Base-by-base conservation (phyloP, 2,797 vertebrate species). In the Hyperoplus lanceolatus region DNA sequence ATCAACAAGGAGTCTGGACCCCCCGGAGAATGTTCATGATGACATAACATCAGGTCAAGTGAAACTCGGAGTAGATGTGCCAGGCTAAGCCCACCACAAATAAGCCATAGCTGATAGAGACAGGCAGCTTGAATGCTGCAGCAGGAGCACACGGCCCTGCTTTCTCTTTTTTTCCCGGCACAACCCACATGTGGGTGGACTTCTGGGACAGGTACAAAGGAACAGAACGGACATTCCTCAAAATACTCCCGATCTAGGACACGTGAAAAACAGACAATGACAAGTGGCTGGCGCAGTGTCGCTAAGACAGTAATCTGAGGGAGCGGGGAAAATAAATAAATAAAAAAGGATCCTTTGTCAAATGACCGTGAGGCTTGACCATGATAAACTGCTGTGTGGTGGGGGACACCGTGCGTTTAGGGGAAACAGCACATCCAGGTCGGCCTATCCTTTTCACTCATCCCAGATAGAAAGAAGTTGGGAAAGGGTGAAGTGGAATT, bases 181-280 rank as follows among this genome's bases (percentile, higher is more conserved):
- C 76, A 83, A 29, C 64, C 87, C 88, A 86, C 87, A 85, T 74
- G 82, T 68, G 85, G 85, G 85, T 82, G 42, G 75, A 88, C 91
- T 92, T 92, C 91, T 88, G 91, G 92, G 87, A 90, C 90, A 58
- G 74, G 85, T 82, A 78, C 75, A 81, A 80, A 62, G 29, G 89
- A 91, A 83, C 87, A 81, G 75, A 86, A 90, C 85, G 86, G 91
- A 90, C 91, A 90, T 90, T 93, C 90, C 92, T 93, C 90, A 92
- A 91, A 94, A 93, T 93, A 93, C 87, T 86, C 87, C 80, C 73
- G 13, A 94, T 90, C 89, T 91, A 92, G 93, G 91, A 93, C 93
- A 86, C 87, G 86, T 70, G 84, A 83, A 86, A 88, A 91, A 86
- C 84, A 92, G 91, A 92, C 92, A 90, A 87, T 91, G 92, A 93